A percentile compares a stretch with the other conserved stretches of the same genome.
phyloP scores from a whole-genome alignment of 2,888 invertebrate genomes.

The Orchesella flavescens region DNA sequence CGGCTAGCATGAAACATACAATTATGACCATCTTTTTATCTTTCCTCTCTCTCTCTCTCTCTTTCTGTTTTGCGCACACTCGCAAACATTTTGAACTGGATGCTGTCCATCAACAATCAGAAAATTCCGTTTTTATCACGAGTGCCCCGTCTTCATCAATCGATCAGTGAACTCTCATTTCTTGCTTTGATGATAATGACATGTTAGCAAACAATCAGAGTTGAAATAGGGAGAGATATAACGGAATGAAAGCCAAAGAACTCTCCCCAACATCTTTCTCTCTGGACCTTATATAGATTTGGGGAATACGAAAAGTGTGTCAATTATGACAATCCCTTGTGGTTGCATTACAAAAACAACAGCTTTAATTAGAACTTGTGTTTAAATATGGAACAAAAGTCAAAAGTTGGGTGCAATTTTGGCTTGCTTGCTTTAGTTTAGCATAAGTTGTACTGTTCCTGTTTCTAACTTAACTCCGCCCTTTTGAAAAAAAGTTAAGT shows the following conservation, averaged over 20 bases:
- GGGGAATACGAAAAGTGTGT: background rate
- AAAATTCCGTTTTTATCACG: background rate
- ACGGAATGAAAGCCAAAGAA: background rate
- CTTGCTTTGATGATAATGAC: background rate
- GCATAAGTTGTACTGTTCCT: too few species aligned
- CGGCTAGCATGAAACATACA: background rate
- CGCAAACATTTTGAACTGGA: background rate
- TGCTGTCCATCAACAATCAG: background rate
- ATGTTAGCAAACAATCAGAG: background rate
- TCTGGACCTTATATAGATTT: background rate
- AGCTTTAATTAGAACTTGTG: background rate
- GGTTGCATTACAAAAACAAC: too few species aligned
- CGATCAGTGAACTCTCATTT: constrained; percentile 46
- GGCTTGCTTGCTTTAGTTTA: too few species aligned
- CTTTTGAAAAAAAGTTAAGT: too few species aligned
- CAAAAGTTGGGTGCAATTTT: too few species aligned
- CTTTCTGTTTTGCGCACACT: too few species aligned
- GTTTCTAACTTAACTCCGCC: too few species aligned
- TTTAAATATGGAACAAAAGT: too few species aligned
- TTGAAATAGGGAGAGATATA: background rate
- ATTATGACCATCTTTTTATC: background rate
- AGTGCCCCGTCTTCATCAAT: constrained; percentile 30
- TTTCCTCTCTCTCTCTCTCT: background rate
- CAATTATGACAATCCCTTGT: background rate
- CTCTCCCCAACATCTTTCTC: background rate